phyloP scores from a whole-genome alignment of 1,140 invertebrate genomes.

The Scaptomyza pallida region DNA sequence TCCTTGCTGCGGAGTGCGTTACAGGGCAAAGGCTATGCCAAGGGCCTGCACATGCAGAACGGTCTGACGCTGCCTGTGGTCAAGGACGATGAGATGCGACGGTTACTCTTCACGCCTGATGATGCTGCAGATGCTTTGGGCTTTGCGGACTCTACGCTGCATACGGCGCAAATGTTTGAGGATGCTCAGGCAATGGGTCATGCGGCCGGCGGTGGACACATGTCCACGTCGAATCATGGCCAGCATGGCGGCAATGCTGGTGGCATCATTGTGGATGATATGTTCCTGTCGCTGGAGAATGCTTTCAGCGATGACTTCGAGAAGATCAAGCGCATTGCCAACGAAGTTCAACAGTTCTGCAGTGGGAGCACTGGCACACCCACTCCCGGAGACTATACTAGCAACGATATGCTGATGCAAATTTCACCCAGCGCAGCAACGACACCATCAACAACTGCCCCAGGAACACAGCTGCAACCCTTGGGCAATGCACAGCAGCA shows the following conservation, averaged over 20 bases:
- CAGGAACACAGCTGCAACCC: conserved; percentile 39
- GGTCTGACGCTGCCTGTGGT: conserved; percentile 83
- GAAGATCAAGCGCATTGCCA: conserved; percentile 89
- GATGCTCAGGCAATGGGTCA: conserved; percentile 65
- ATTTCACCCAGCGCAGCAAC: conserved; percentile 58
- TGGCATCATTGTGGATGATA: conserved; percentile 87
- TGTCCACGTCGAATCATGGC: conserved; percentile 38
- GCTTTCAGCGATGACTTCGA: conserved; percentile 89
- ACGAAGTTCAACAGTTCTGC: conserved; percentile 90
- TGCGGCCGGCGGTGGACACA: conserved; percentile 26
- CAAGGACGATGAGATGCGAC: conserved; percentile 84
- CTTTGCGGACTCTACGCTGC: conserved; percentile 79
- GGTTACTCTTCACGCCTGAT: conserved; percentile 82
- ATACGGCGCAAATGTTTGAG: conserved; percentile 77
- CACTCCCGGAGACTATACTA: conserved; percentile 59
- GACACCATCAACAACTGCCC: conserved; percentile 10
- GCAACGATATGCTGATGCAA: conserved; percentile 72
- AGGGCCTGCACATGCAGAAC: conserved; percentile 87
- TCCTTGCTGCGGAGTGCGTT: conserved; percentile 91
- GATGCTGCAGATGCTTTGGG: conserved; percentile 76
- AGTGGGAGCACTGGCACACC: conserved; percentile 82
- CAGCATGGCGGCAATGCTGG: conserved; percentile 65
- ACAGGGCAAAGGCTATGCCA: conserved; percentile 87
- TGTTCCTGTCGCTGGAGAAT: conserved; percentile 88
- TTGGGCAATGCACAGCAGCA: conserved; percentile 27